Base-by-base conservation (phyloP, 2,797 vertebrate genomes). In the Acanthurus lineatus region DNA sequence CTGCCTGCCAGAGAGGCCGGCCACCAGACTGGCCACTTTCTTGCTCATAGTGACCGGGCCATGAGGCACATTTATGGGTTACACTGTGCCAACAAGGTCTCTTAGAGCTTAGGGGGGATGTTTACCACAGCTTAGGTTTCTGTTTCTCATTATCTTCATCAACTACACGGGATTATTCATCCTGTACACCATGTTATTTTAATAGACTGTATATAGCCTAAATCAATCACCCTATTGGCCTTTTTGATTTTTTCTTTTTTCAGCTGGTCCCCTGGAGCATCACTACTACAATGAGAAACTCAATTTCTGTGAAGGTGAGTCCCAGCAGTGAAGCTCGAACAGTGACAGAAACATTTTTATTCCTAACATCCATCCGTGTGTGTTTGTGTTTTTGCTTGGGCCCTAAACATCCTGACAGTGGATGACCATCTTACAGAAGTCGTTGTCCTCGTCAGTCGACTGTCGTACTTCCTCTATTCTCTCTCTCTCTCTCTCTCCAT, bases 211-310 rank as follows among this genome's bases (percentile, higher is more conserved):
- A 2, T 72, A n/a, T 60, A 61, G 56, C 65, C 22, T 10, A 69
- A 45, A 81, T 79, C 1, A 44, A 58, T 58, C 15, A 53, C 5
- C 48, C 67, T 7, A 57, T 51, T 82, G 12, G 45, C 45, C 51
- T 79, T 81, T 82, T 86, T 76, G 2, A 14, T 53, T 12, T 28
- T 54, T 54, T 7, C 38, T 57, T 73, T 40, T 88, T 77, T 42
- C 83, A 97, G 95, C 87, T 16, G 79, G 76, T 85, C 67, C 86
- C 63, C 79, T 89, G 80, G 95, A 96, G 65, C 92, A 94, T 90
- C 93, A 94, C 92, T 96, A 96, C 92, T 95, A 97, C 93, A 95
- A 93, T 83, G 96, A 96, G 88, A 98, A 97, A 91, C 96, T 95
- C 79, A 93, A 95, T 53, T 92, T 96, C 86, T 92, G 89, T 85